These are phyloP conservation scores for Hoplodrina ambigua DNA, from an alignment of 2,888 invertebrate genomes.

Conservation along the genomic window DNA sequence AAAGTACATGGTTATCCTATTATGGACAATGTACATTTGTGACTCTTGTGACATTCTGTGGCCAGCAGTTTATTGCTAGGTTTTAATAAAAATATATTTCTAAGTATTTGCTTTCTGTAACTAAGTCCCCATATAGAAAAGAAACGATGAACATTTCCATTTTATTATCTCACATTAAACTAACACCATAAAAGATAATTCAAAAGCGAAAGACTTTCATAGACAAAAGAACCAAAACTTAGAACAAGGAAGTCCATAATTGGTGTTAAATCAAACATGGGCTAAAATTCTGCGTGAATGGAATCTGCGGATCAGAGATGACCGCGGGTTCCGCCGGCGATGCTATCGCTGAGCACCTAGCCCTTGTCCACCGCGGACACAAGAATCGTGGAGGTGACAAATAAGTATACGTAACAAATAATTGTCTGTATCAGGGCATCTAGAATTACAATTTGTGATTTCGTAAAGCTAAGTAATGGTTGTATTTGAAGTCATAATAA, in stretches of 20 bases:
- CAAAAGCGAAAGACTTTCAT: constrained; percentile 56
- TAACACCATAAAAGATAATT: constrained; percentile 46
- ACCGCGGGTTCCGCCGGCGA: constrained; percentile 86
- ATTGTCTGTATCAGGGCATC: no score
- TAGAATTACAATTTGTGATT: no score
- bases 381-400: constrained; percentile 58
- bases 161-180: constrained; percentile 41
- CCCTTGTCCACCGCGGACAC: constrained; percentile 66
- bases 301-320: constrained; percentile 89
- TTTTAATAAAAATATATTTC: constrained; percentile 10
- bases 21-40: background rate
- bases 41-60: constrained; percentile 4
- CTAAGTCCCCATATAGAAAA: constrained; percentile 9
- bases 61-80: constrained; percentile 3
- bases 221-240: constrained; percentile 64
- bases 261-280: constrained; percentile 90
- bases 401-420: background rate
- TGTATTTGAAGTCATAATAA: no score
- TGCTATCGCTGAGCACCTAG: constrained; percentile 88
- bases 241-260: constrained; percentile 89
- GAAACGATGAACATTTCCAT: constrained; percentile 18
- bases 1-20: constrained; percentile 5
- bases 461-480: no score
- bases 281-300: constrained; percentile 89
- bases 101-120: constrained; percentile 17